phyloP scores from a whole-genome alignment of 2,797 vertebrate species.

The Enoplosus armatus region DNA sequence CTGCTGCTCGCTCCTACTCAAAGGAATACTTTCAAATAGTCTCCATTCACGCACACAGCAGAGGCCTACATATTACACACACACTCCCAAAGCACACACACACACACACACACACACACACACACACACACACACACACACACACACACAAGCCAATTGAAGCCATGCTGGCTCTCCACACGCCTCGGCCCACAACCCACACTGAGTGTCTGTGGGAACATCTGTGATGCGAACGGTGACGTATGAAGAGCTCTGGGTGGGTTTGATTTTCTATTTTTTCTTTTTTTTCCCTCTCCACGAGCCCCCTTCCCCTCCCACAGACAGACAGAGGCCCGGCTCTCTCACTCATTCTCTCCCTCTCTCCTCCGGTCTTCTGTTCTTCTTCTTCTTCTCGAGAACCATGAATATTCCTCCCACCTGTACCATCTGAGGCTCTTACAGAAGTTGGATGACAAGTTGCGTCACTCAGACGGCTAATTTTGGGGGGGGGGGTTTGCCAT shows the following conservation, averaged over 20 bases:
- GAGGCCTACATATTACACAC: slow-evolving; percentile 61
- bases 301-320: slow-evolving; percentile 68
- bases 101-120: slow-evolving; percentile 46
- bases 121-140: slow-evolving; percentile 3
- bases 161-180: slow-evolving; percentile 68
- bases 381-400: slow-evolving; percentile 65
- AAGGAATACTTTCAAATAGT: slow-evolving; percentile 41
- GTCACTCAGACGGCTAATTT: slow-evolving; percentile 10
- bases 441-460: slow-evolving; percentile 46
- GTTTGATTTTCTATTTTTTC: no score
- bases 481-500: neutral
- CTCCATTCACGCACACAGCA: slow-evolving; percentile 60
- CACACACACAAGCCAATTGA: slow-evolving; percentile 48
- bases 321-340: slow-evolving; percentile 33
- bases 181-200: slow-evolving; percentile 78
- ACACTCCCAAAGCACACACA: neutral
- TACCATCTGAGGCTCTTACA: slow-evolving; percentile 66
- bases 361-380: slow-evolving; percentile 53
- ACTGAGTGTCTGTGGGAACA: slow-evolving; percentile 81
- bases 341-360: slow-evolving; percentile 55
- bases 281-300: slow-evolving; percentile 73
- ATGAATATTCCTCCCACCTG: slow-evolving; percentile 81
- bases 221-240: slow-evolving; percentile 83
- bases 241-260: slow-evolving; percentile 79
- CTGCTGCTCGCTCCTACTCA: slow-evolving; percentile 18